Evolutionary conservation across 2,888 invertebrate species (phyloP).

Genomic region (Drosophila ochracea): DNA sequence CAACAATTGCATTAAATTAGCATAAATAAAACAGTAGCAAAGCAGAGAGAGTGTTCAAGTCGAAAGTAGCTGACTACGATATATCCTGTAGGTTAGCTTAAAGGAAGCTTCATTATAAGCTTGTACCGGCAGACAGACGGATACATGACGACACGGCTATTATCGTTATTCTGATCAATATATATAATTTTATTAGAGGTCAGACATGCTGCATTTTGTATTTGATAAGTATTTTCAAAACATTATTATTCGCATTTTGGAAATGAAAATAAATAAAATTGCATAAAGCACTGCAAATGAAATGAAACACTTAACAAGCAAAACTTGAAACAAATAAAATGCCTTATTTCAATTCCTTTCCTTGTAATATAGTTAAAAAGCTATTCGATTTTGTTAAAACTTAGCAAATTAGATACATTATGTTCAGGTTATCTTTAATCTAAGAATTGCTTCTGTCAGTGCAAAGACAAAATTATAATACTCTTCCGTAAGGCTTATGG

Average conservation of each 20-base stretch:
- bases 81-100: neutral
- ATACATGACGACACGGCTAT: neutral
- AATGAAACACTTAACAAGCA: slow-evolving; percentile 43
- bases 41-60: neutral
- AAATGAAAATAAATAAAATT: slow-evolving; percentile 34
- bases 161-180: neutral
- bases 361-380: neutral
- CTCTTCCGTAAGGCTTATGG: slow-evolving; percentile 3
- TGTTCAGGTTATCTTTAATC: neutral
- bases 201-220: neutral
- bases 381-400: neutral
- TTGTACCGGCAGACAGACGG: neutral
- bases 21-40: slow-evolving; percentile 53
- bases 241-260: neutral
- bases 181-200: neutral
- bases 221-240: neutral
- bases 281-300: slow-evolving; percentile 47
- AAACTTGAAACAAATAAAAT: neutral
- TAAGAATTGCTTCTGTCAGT: neutral
- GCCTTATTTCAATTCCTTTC: neutral
- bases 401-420: neutral
- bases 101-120: neutral
- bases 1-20: slow-evolving; percentile 68
- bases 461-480: neutral
- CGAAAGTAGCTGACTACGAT: neutral